Percentiles rank a stretch among this genome's conserved stretches.
Conservation (phyloP, 2,888 invertebrate species). For the Papilio demoleus region DNA sequence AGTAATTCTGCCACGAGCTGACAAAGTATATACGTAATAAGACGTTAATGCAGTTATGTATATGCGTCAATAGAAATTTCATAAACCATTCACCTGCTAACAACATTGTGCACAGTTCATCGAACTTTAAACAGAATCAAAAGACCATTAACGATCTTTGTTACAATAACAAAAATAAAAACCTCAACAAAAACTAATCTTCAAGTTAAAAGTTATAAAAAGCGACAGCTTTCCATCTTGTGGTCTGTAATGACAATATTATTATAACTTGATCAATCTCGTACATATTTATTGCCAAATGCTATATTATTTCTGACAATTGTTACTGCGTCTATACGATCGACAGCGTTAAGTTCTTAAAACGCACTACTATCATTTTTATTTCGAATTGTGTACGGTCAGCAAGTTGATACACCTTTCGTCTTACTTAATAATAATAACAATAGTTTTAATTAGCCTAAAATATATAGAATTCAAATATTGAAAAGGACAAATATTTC, state of each 20-base stretch:
- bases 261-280: slow-evolving; percentile 57
- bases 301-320: slow-evolving; percentile 60
- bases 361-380: slow-evolving; percentile 54
- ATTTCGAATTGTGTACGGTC: slow-evolving; percentile 41
- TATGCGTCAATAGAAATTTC: not conserved
- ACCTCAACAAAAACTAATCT: slow-evolving; percentile 43
- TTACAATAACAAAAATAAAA: slow-evolving; percentile 43
- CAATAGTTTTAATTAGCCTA: too few relatives aligned
- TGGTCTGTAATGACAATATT: slow-evolving; percentile 70
- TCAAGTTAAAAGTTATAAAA: slow-evolving; percentile 47
- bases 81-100: slow-evolving; percentile 40
- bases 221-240: slow-evolving; percentile 50
- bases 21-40: not conserved
- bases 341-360: slow-evolving; percentile 52
- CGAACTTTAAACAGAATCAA: slow-evolving; percentile 50
- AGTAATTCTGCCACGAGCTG: too few relatives aligned
- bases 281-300: slow-evolving; percentile 60
- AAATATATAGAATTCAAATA: too few relatives aligned
- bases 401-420: slow-evolving; percentile 36
- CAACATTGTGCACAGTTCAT: slow-evolving; percentile 54
- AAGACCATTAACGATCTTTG: slow-evolving; percentile 45
- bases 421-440: too few relatives aligned
- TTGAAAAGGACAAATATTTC: too few relatives aligned
- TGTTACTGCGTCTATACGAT: slow-evolving; percentile 57
- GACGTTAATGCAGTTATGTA: not conserved